Evolutionary conservation across 2,888 invertebrate species (phyloP).

Genomic region (Aporophyla nigra): DNA sequence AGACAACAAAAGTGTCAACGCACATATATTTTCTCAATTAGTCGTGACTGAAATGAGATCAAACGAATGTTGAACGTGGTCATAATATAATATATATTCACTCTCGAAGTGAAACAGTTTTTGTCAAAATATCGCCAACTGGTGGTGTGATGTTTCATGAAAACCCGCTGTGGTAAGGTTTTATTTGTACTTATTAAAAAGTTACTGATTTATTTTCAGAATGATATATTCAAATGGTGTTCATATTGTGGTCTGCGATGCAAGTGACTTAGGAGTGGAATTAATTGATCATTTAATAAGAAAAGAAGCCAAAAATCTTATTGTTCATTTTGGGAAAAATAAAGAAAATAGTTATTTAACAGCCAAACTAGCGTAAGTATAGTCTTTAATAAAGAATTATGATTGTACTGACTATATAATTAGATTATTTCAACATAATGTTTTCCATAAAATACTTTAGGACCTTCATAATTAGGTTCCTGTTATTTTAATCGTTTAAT

Average conservation of each 20-base stretch:
- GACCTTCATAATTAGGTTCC: too few species aligned
- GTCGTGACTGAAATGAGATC: too few species aligned
- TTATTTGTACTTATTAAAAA: too few species aligned
- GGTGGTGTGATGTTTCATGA: not conserved
- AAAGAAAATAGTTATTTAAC: not conserved
- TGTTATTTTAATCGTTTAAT: too few species aligned
- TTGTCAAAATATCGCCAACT: not conserved
- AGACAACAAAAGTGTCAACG: too few species aligned
- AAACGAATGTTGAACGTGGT: not conserved
- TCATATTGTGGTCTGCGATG: conserved; percentile 20
- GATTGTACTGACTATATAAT: too few species aligned
- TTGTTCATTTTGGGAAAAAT: not conserved
- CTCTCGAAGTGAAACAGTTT: not conserved
- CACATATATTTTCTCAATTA: too few species aligned
- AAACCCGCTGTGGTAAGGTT: not conserved
- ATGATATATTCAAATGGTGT: not conserved
- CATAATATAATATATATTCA: not conserved
- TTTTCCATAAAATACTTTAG: too few species aligned
- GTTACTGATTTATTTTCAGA: not conserved
- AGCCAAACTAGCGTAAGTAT: not conserved
- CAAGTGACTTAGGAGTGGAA: conserved; percentile 7
- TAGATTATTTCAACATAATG: too few species aligned
- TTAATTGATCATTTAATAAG: conserved; percentile 8
- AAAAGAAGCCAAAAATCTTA: conserved; percentile 6
- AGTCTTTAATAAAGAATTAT: too few species aligned